Conservation (phyloP, 2,888 invertebrate genomes). For the Melinaea menophilus region DNA sequence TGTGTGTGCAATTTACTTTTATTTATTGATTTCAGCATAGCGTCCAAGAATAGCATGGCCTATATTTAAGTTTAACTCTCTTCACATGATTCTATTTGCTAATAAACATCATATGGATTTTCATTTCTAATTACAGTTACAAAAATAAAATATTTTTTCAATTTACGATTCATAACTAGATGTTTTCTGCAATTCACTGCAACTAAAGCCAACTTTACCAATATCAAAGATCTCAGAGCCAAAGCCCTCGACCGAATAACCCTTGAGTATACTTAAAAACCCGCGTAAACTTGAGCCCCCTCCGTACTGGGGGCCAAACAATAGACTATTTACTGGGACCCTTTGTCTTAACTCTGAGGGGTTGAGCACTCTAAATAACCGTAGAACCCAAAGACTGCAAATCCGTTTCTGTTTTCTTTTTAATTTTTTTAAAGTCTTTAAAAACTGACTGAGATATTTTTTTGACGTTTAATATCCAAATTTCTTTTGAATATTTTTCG, state of each 20-base stretch:
- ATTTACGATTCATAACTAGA: conserved; percentile 1
- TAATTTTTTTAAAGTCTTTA: conserved; percentile 26
- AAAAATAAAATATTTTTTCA: neutral
- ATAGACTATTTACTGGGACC: conserved; percentile 62
- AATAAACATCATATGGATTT: no score
- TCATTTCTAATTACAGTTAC: neutral
- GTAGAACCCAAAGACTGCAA: conserved; percentile 37
- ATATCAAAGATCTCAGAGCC: conserved; percentile 32
- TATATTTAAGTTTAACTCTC: no score
- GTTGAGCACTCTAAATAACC: conserved; percentile 43
- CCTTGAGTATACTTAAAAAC: conserved; percentile 41
- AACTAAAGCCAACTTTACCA: conserved; percentile 24
- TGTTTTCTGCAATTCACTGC: conserved; percentile 9
- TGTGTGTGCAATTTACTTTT: neutral
- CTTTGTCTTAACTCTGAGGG: conserved; percentile 59
- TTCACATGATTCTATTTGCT: no score
- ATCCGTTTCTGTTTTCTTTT: conserved; percentile 28
- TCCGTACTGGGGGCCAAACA: conserved; percentile 52
- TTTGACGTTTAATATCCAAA: conserved; percentile 18
- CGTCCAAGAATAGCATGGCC: no score
- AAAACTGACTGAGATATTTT: conserved; percentile 20
- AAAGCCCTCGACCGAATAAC: conserved; percentile 31
- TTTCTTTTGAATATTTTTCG: conserved; percentile 18
- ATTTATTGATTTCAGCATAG: no score
- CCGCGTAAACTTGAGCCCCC: conserved; percentile 56